These are phyloP conservation scores for Anorthoa munda DNA, from an alignment of 2,888 invertebrate species.

Conservation along the genomic window DNA sequence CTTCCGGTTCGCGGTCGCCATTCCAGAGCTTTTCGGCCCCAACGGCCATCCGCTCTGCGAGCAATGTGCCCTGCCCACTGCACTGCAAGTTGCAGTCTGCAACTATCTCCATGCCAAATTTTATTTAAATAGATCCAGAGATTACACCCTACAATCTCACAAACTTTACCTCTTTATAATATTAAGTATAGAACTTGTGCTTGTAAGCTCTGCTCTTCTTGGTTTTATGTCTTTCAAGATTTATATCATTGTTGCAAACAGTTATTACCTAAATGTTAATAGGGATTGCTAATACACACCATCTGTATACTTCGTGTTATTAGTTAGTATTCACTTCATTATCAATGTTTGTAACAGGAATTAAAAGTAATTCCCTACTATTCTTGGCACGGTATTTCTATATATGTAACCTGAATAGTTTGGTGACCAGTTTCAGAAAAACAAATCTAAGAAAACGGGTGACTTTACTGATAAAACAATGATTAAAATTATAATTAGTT, in stretches of 20 bases:
- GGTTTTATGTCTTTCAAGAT: slow-evolving; percentile 4
- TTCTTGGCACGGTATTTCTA: background rate
- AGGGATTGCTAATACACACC: slow-evolving; percentile 1
- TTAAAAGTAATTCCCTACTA: background rate
- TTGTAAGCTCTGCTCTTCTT: background rate
- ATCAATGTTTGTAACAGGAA: background rate
- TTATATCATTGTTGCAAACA: background rate
- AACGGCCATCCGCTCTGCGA: too few relatives aligned
- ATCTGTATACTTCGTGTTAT: too few relatives aligned
- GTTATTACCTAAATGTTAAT: background rate
- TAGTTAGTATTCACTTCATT: background rate
- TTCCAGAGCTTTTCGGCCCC: too few relatives aligned
- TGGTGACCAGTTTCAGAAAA: too few relatives aligned
- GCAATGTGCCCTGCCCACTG: too few relatives aligned
- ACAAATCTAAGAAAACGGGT: background rate
- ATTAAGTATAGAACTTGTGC: too few relatives aligned
- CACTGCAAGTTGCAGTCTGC: too few relatives aligned
- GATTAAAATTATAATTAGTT: background rate
- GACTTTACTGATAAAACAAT: background rate
- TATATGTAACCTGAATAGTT: background rate
- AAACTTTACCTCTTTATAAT: too few relatives aligned
- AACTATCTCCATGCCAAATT: too few relatives aligned
- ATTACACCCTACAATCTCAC: too few relatives aligned
- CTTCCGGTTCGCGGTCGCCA: too few relatives aligned
- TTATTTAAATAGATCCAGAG: too few relatives aligned